phyloP scores from a whole-genome alignment of 2,888 invertebrate species.

The Tenthredo distinguenda region DNA sequence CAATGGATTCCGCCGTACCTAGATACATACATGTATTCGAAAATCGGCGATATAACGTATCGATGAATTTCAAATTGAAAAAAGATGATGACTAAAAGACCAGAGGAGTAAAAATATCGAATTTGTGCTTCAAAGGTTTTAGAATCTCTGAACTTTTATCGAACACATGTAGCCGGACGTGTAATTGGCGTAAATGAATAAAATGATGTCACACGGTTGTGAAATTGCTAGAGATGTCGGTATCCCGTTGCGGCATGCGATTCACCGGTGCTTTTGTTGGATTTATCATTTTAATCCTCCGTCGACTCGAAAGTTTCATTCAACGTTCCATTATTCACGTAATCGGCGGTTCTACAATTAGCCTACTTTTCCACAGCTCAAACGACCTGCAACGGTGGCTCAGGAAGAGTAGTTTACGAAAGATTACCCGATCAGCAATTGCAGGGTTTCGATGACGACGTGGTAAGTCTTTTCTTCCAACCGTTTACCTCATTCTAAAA shows the following conservation, averaged over 20 bases:
- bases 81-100: not conserved
- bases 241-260: constrained; percentile 21
- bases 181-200: constrained; percentile 17
- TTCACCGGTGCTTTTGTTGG: constrained; percentile 8
- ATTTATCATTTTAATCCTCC: not conserved
- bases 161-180: not conserved
- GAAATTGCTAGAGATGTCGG: constrained; percentile 17
- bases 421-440: constrained; percentile 93
- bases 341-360: constrained; percentile 2
- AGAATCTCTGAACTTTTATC: not conserved
- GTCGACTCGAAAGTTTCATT: constrained; percentile 56
- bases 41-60: not conserved
- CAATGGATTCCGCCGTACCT: not conserved
- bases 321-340: constrained; percentile 54
- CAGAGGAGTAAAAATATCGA: not conserved
- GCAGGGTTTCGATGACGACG: constrained; percentile 94
- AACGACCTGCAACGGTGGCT: constrained; percentile 94
- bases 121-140: not conserved
- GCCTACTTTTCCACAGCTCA: constrained; percentile 82
- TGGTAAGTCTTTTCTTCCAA: constrained; percentile 80
- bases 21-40: not conserved
- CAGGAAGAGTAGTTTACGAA: constrained; percentile 93
- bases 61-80: not conserved
- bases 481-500: not conserved
- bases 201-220: constrained; percentile 18